Percentiles rank a stretch among this genome's conserved stretches.
Evolutionary conservation across 2,113 vertebrate genomes (phyloP).

Genomic region (Mus spicilegus): DNA sequence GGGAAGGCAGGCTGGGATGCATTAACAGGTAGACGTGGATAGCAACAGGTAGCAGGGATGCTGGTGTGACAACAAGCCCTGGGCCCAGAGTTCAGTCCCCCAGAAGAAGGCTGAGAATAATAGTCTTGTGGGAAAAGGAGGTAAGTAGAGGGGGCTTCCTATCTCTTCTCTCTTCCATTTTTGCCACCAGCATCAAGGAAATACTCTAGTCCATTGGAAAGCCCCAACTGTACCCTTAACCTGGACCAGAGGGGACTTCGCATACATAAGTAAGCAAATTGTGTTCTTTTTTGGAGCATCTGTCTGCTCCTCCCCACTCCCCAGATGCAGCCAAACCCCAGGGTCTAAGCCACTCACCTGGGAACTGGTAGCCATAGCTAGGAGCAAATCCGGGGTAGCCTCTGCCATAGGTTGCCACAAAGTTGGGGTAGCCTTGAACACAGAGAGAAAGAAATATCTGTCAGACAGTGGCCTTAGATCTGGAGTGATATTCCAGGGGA

Average conservation of each 20-base stretch:
- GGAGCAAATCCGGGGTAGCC: conserved; percentile 99
- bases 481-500: neutral
- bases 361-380: conserved; percentile 99
- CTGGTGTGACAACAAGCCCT: neutral
- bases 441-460: conserved; percentile 75
- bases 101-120: neutral
- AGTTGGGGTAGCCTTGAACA: conserved; percentile 97
- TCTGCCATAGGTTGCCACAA: conserved; percentile 98
- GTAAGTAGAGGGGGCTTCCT: neutral
- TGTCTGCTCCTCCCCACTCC: neutral
- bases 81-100: neutral
- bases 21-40: neutral
- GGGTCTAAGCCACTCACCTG: conserved; percentile 90
- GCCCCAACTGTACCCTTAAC: neutral
- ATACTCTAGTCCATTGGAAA: neutral
- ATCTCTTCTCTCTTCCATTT: conserved; percentile 63
- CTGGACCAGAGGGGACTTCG: neutral
- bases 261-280: rapidly evolving
- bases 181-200: conserved; percentile 77
- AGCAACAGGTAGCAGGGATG: neutral
- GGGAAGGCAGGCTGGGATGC: neutral
- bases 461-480: conserved; percentile 51
- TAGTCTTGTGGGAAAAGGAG: neutral
- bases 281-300: neutral
- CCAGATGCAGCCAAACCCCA: neutral